Conservation (phyloP, 2,797 vertebrate genomes). For the Diplodus puntazzo region DNA sequence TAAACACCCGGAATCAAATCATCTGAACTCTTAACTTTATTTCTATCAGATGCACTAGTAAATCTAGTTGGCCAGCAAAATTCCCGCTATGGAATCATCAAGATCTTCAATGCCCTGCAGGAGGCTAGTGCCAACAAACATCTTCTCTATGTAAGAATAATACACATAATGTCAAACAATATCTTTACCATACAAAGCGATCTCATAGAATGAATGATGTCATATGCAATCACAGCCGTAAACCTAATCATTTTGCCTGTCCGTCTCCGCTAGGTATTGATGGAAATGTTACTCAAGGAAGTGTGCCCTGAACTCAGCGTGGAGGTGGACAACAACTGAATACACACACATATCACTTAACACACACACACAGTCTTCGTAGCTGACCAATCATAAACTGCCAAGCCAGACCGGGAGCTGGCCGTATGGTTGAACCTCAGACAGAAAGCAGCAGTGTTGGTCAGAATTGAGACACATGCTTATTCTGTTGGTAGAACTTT, state of each 20-base stretch:
- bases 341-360: constrained; percentile 3
- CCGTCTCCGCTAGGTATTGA: constrained; percentile 87
- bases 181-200: background rate
- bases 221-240: background rate
- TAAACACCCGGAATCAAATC: background rate
- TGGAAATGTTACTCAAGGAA: constrained; percentile 96
- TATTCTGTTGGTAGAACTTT: constrained; percentile 30
- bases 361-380: constrained; percentile 31
- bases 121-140: constrained; percentile 98
- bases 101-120: constrained; percentile 97
- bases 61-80: constrained; percentile 99
- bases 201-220: background rate
- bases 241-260: background rate
- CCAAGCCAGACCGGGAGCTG: constrained; percentile 34
- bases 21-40: background rate
- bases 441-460: constrained; percentile 38
- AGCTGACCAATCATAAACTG: constrained; percentile 69
- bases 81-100: constrained; percentile 95
- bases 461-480: constrained; percentile 24
- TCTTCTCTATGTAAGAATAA: constrained; percentile 94
- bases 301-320: constrained; percentile 93
- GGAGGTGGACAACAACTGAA: constrained; percentile 88
- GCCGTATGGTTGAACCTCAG: constrained; percentile 35
- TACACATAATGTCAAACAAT: background rate
- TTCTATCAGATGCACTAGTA: constrained; percentile 91